A percentile compares a stretch with the other conserved stretches of the same genome.
These are phyloP conservation scores for Protomyctophum bolini DNA, from an alignment of 2,113 vertebrate species.

Conservation along the genomic window DNA sequence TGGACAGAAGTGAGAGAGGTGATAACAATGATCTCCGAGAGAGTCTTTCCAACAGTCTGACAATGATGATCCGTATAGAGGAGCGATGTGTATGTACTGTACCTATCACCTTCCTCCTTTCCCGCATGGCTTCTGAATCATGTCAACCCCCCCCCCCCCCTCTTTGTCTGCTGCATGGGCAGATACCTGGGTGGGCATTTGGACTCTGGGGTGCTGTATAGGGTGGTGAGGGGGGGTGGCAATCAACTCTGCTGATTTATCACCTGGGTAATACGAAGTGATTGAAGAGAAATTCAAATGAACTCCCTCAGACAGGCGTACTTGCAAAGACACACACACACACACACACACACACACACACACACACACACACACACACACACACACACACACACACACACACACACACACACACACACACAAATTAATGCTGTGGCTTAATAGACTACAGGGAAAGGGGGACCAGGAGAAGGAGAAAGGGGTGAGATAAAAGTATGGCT, in stretches of 20 bases:
- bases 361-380: conserved; percentile 28
- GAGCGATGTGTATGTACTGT: neutral
- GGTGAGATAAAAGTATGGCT: conserved; percentile 56
- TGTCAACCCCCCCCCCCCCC: neutral
- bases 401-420: conserved; percentile 38
- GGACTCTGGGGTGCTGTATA: conserved; percentile 78
- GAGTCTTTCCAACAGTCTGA: neutral
- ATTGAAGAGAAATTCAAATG: conserved; percentile 99
- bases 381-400: neutral
- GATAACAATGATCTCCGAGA: neutral
- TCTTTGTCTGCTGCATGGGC: conserved; percentile 70
- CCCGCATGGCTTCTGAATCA: neutral
- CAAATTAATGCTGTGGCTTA: conserved; percentile 80
- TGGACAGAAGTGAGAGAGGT: neutral
- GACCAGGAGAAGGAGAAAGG: conserved; percentile 46
- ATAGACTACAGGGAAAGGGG: conserved; percentile 69
- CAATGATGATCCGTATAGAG: neutral
- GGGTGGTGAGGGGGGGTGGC: conserved; percentile 39
- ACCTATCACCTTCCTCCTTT: no score
- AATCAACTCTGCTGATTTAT: conserved; percentile 89
- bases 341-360: conserved; percentile 29
- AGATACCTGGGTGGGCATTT: conserved; percentile 69
- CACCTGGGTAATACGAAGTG: conserved; percentile 97
- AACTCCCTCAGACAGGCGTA: conserved; percentile 95
- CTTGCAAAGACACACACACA: conserved; percentile 34